These are phyloP conservation scores for Drosophila nigricruria DNA, from an alignment of 2,888 invertebrate genomes.

Conservation along the genomic window DNA sequence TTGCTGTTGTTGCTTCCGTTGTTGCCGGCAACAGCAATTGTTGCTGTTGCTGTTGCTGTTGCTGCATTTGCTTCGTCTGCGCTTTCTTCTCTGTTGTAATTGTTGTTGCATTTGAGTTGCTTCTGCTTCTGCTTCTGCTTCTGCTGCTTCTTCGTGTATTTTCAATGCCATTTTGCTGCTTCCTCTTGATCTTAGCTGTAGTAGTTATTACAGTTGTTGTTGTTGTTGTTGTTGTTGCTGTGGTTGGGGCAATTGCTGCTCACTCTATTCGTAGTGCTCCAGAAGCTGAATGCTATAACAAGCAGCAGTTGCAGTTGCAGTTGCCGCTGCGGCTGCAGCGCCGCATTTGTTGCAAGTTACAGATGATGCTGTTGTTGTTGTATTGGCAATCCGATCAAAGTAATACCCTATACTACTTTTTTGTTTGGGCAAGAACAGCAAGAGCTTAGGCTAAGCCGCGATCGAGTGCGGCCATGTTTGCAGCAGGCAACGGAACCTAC, in stretches of 20 bases:
- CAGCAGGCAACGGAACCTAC: slow-evolving; percentile 12
- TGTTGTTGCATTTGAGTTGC: slow-evolving; percentile 30
- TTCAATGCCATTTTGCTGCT: slow-evolving; percentile 55
- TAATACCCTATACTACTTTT: not conserved
- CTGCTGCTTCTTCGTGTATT: slow-evolving; percentile 23
- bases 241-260: slow-evolving; percentile 25
- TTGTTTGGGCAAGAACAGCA: not conserved
- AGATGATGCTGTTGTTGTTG: not conserved
- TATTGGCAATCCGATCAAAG: not conserved
- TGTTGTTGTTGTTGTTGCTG: slow-evolving; percentile 23
- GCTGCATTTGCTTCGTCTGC: slow-evolving; percentile 40
- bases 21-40: slow-evolving; percentile 51
- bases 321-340: slow-evolving; percentile 50
- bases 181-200: slow-evolving; percentile 20
- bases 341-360: slow-evolving; percentile 51
- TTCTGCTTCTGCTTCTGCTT: slow-evolving; percentile 23
- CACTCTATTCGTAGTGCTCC: slow-evolving; percentile 27
- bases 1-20: slow-evolving; percentile 32
- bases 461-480: slow-evolving; percentile 27
- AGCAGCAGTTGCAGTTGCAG: slow-evolving; percentile 49
- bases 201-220: slow-evolving; percentile 20
- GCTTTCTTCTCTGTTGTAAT: slow-evolving; percentile 43
- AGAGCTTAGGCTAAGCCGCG: slow-evolving; percentile 17
- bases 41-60: slow-evolving; percentile 30
- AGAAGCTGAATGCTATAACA: slow-evolving; percentile 50